phyloP scores from a whole-genome alignment of 2,797 vertebrate genomes.

The Pogoniulus pusillus region DNA sequence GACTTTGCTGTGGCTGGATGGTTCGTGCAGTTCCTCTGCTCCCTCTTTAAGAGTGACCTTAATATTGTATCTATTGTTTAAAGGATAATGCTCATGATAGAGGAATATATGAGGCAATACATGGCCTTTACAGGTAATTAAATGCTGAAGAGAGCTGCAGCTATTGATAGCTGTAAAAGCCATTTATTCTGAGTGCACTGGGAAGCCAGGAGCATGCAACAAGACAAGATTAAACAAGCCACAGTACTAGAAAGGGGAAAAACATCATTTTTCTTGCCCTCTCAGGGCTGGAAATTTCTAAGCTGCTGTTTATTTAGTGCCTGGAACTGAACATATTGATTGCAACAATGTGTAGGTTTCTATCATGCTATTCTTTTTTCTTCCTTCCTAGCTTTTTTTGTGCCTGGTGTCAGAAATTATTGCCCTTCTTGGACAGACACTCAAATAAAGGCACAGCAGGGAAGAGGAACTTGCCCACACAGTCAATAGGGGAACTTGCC shows the following conservation, averaged over 20 bases:
- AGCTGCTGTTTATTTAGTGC: slow-evolving; percentile 20
- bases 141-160: slow-evolving; percentile 48
- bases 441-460: background rate
- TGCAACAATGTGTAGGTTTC: background rate
- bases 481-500: background rate
- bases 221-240: slow-evolving; percentile 55
- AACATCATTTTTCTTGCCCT: slow-evolving; percentile 44
- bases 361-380: background rate
- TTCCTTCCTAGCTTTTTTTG: background rate
- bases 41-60: slow-evolving; percentile 63
- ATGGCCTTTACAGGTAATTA: slow-evolving; percentile 74
- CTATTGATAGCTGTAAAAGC: slow-evolving; percentile 66
- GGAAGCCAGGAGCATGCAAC: slow-evolving; percentile 37
- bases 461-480: background rate
- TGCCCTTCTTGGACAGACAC: background rate
- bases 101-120: slow-evolving; percentile 74
- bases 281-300: slow-evolving; percentile 18
- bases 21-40: slow-evolving; percentile 22
- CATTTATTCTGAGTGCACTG: slow-evolving; percentile 54
- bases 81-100: slow-evolving; percentile 64
- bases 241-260: background rate
- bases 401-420: background rate
- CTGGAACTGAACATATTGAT: slow-evolving; percentile 46
- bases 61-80: slow-evolving; percentile 75
- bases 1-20: slow-evolving; percentile 42